Evolutionary conservation across 2,888 invertebrate species (phyloP).

Genomic region (Rhagonycha fulva): DNA sequence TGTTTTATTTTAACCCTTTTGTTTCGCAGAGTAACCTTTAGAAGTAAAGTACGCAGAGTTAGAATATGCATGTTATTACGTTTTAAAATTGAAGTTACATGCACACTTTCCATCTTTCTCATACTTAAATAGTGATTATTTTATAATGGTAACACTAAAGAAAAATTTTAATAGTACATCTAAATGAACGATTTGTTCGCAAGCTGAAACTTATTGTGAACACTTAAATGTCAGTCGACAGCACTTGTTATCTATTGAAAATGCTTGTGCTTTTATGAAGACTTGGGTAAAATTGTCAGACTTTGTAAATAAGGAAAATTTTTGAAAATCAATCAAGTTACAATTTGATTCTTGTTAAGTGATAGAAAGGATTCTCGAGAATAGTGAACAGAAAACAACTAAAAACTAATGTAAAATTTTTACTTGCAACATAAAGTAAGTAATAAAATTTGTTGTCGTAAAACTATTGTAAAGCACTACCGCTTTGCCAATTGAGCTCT

Average conservation of each 20-base stretch:
- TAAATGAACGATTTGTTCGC: conserved; percentile 35
- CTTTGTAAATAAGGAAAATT: background rate
- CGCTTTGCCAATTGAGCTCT: conserved; percentile 47
- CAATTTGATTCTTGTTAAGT: background rate
- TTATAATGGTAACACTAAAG: conserved; percentile 8
- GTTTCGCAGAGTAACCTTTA: conserved; percentile 50
- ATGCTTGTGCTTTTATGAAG: conserved; percentile 16
- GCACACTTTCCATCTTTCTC: conserved; percentile 21
- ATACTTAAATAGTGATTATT: background rate
- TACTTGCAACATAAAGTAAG: background rate
- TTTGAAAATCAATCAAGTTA: background rate
- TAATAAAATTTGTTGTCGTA: background rate
- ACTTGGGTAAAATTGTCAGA: background rate
- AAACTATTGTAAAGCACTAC: conserved; percentile 38
- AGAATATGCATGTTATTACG: conserved; percentile 31
- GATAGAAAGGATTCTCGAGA: background rate
- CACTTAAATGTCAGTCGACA: conserved; percentile 42
- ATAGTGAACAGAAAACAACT: background rate
- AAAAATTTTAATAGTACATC: conserved; percentile 19
- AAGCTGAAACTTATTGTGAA: conserved; percentile 35
- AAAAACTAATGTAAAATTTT: background rate
- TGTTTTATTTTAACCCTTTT: conserved; percentile 54
- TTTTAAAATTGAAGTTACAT: conserved; percentile 29
- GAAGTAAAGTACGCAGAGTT: conserved; percentile 36
- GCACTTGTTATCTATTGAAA: conserved; percentile 40